These are phyloP conservation scores for Aquatica leii DNA, from an alignment of 2,888 invertebrate genomes.

Conservation along the genomic window DNA sequence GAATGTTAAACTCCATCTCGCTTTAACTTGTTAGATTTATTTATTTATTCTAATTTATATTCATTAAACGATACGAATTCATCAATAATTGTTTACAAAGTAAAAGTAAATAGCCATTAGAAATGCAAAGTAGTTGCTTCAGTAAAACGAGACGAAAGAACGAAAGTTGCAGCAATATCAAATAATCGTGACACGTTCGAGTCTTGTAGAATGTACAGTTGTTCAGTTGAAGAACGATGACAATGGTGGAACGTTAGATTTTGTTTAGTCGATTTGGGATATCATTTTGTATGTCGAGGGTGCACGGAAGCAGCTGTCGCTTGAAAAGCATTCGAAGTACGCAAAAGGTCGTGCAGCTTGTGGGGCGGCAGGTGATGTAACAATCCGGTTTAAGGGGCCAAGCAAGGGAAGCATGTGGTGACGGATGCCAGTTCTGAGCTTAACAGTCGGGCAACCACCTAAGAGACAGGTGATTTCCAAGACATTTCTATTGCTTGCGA, in stretches of 20 bases:
- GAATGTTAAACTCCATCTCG: conserved; percentile 10
- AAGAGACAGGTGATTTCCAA: conserved; percentile 42
- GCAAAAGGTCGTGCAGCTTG: conserved; percentile 49
- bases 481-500: conserved; percentile 13
- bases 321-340: conserved; percentile 45
- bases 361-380: conserved; percentile 49
- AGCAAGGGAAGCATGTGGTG: conserved; percentile 49
- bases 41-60: conserved; percentile 16
- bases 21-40: neutral
- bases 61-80: conserved; percentile 22
- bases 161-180: conserved; percentile 19
- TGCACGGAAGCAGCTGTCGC: conserved; percentile 52
- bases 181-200: conserved; percentile 31
- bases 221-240: conserved; percentile 21
- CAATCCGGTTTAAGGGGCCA: conserved; percentile 48
- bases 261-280: conserved; percentile 19
- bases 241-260: conserved; percentile 5
- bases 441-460: conserved; percentile 33
- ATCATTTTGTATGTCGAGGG: conserved; percentile 38
- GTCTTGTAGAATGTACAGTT: conserved; percentile 36
- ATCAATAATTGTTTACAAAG: conserved; percentile 23
- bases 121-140: conserved; percentile 28
- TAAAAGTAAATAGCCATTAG: conserved; percentile 24
- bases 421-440: conserved; percentile 40
- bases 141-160: conserved; percentile 26